Conservation (phyloP, 2,113 vertebrate species). For the Notarius quadriscutis region DNA sequence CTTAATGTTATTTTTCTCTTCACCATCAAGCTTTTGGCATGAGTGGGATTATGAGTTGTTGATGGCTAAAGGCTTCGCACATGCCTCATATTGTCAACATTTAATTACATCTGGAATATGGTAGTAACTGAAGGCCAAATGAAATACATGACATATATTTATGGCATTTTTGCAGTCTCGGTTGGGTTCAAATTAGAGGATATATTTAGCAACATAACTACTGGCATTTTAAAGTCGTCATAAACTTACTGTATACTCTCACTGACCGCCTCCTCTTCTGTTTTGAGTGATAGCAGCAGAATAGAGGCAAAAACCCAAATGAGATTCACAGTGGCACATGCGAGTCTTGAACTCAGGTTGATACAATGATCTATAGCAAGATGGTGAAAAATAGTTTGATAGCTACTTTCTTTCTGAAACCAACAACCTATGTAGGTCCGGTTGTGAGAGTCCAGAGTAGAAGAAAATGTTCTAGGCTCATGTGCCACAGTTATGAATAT, state of each 20-base stretch:
- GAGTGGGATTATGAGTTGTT: conserved; percentile 14
- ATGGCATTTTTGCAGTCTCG: conserved; percentile 12
- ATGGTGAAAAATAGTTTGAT: conserved; percentile 8
- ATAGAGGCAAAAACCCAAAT: conserved; percentile 8
- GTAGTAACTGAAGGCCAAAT: conserved; percentile 1
- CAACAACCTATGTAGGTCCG: background rate
- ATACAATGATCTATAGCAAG: conserved; percentile 35
- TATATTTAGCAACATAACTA: conserved; percentile 25
- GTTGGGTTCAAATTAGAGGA: conserved; percentile 19
- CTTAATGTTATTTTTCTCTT: conserved; percentile 14
- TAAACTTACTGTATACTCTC: conserved; percentile 16
- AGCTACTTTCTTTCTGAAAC: background rate
- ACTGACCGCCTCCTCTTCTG: conserved; percentile 16
- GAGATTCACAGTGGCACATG: background rate
- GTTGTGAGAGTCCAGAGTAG: background rate
- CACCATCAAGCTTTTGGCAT: background rate
- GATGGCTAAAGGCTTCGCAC: conserved; percentile 20
- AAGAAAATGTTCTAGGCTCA: conserved; percentile 37
- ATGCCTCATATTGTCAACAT: conserved; percentile 26
- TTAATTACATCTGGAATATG: conserved; percentile 17
- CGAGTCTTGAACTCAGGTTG: conserved; percentile 9
- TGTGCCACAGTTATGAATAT: conserved; percentile 37
- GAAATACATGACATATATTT: conserved; percentile 27
- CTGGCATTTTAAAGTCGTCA: conserved; percentile 35
- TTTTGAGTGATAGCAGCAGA: background rate